These are phyloP conservation scores for Drosophila albomicans DNA, from an alignment of 1,140 invertebrate species.

Conservation along the genomic window DNA sequence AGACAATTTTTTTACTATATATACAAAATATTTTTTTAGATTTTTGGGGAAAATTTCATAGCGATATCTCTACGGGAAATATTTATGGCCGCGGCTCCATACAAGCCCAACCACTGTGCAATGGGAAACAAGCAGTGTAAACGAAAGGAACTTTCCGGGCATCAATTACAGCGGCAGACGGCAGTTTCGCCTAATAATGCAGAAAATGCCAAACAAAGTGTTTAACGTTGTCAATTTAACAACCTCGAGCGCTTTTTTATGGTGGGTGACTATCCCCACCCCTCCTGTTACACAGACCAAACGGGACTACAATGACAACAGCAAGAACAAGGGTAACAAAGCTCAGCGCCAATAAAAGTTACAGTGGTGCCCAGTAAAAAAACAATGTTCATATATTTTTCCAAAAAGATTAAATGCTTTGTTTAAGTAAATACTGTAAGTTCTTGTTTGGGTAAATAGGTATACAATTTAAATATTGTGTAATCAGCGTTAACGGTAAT, in stretches of 20 bases:
- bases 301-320: slow-evolving; percentile 54
- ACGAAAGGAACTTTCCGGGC: slow-evolving; percentile 25
- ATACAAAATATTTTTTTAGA: too few species aligned
- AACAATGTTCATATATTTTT: too few species aligned
- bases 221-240: slow-evolving; percentile 83
- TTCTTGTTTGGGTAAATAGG: too few species aligned
- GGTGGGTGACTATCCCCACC: slow-evolving; percentile 24
- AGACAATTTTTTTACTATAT: too few species aligned
- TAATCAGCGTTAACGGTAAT: too few species aligned
- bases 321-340: slow-evolving; percentile 49
- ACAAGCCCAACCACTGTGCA: too few species aligned
- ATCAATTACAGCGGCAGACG: slow-evolving; percentile 76
- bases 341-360: slow-evolving; percentile 59
- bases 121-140: neutral
- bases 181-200: slow-evolving; percentile 81
- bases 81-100: too few species aligned
- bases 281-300: slow-evolving; percentile 39
- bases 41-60: too few species aligned
- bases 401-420: too few species aligned
- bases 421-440: too few species aligned
- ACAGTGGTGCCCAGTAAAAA: slow-evolving; percentile 51
- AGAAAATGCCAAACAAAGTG: slow-evolving; percentile 83
- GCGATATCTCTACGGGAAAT: too few species aligned
- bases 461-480: too few species aligned
- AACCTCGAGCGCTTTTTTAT: slow-evolving; percentile 83